Evolutionary conservation across 2,797 vertebrate species (phyloP), one percentile per base, ranked within the genome.

Genomic region (Chromis chromis): DNA sequence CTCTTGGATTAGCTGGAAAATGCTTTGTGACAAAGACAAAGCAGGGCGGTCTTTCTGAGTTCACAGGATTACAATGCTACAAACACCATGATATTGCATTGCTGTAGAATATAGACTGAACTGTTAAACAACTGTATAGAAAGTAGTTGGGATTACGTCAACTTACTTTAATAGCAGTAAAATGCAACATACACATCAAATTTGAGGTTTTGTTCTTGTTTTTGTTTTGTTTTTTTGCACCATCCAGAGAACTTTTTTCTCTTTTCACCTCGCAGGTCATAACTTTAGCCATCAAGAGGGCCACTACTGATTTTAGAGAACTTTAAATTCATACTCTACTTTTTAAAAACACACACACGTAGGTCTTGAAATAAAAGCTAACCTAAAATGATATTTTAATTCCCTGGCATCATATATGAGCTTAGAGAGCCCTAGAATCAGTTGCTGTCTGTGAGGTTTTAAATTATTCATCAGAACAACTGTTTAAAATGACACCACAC

Each of bases 381-480:
- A 49, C 40, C 57, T 58, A 58, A 67, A 25, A 53, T 17, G 61
- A 63, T 76, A 55, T 68, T 78, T 78, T 68, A 40, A 78, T 82
- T 66, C 65, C 63, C 67, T 71, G 44, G 31, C 24, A 7, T 36
- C 39, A 74, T 73, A 65, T 64, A 49, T 54, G 50, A 67, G 56
- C 55, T 60, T 74, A 67, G 63, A n/a, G 11, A 82, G 67, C 40
- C 58, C 69, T 31, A 40, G 21, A 81, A 66, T 82, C 65, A 63
- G 55, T 71, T 78, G 68, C 70, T 79, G 67, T 63, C 55, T 21
- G 74, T 58, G 22, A 25, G 33, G 22, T 59, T 71, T 80, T 87
- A 66, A 89, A 88, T 89, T 88, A 93, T 92, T 93, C 84, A 91
- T 89, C 74, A 83, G 49, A 76, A 84, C 89, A 82, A 89, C 85